Evolutionary conservation across 2,797 vertebrate genomes (phyloP).

Genomic region (Mus minutoides): DNA sequence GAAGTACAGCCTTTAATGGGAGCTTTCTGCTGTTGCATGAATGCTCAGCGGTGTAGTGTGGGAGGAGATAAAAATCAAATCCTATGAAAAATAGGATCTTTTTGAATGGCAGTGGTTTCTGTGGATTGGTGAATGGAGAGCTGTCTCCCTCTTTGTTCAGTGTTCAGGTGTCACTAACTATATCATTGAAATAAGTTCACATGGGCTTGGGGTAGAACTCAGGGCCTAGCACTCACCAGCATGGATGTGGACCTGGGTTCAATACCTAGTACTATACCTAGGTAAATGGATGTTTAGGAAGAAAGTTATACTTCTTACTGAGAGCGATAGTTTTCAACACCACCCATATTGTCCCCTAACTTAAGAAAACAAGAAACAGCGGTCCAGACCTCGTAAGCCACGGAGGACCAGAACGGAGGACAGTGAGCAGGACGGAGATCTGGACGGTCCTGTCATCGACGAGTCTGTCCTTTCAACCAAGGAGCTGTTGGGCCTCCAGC

Average conservation of each 20-base stretch:
- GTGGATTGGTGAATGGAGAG: background rate
- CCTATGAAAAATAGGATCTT: background rate
- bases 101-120: background rate
- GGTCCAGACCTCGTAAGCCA: constrained; percentile 81
- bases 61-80: constrained; percentile 41
- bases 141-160: background rate
- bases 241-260: background rate
- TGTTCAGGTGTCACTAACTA: background rate
- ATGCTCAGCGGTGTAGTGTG: background rate
- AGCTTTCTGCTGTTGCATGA: constrained; percentile 15
- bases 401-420: constrained; percentile 87
- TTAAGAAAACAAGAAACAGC: constrained; percentile 87
- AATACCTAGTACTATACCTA: background rate
- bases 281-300: background rate
- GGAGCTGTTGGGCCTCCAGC: constrained; percentile 89
- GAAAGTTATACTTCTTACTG: constrained; percentile 36
- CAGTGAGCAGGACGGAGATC: constrained; percentile 86
- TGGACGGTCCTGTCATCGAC: constrained; percentile 89
- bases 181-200: background rate
- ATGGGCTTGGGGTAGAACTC: background rate
- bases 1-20: background rate
- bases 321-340: background rate
- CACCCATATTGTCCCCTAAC: constrained; percentile 55
- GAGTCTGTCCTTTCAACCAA: constrained; percentile 89
- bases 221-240: background rate